Evolutionary conservation across 64 coral and sea anemone genomes (phyloP).

Genomic region (Dendronephthya gigantea): DNA sequence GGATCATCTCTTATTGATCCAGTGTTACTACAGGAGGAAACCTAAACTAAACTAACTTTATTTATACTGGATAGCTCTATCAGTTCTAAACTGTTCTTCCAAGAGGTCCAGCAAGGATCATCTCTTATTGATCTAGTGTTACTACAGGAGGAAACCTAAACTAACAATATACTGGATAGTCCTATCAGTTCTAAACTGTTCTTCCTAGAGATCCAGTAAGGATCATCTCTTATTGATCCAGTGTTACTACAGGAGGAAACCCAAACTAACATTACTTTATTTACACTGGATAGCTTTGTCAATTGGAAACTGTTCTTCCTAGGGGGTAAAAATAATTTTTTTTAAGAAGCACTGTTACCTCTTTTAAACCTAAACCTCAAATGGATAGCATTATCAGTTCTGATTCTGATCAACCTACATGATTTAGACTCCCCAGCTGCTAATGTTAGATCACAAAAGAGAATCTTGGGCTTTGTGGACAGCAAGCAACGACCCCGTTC

Average conservation of each 20-base stretch:
- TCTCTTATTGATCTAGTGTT: no score
- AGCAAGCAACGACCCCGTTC: constrained; percentile 80
- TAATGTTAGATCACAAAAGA: constrained; percentile 93
- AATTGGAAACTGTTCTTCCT: no score
- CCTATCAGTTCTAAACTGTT: no score
- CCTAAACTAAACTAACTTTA: background rate
- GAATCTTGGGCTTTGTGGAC: constrained; percentile 73
- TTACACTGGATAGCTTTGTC: background rate
- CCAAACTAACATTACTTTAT: background rate
- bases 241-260: background rate
- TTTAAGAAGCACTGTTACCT: background rate
- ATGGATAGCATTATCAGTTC: no score
- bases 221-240: no score
- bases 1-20: no score
- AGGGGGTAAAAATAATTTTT: background rate
- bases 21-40: no score
- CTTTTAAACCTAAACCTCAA: no score
- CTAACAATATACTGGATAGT: background rate
- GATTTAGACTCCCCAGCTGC: constrained; percentile 66
- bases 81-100: no score
- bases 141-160: no score
- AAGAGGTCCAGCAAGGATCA: no score
- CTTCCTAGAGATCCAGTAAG: no score
- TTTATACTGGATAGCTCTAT: background rate
- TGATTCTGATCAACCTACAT: constrained; percentile 57